A percentile compares a stretch with the other conserved stretches of the same genome.
phyloP scores from a whole-genome alignment of 2,888 invertebrate species.

The Apocheima hispidaria region DNA sequence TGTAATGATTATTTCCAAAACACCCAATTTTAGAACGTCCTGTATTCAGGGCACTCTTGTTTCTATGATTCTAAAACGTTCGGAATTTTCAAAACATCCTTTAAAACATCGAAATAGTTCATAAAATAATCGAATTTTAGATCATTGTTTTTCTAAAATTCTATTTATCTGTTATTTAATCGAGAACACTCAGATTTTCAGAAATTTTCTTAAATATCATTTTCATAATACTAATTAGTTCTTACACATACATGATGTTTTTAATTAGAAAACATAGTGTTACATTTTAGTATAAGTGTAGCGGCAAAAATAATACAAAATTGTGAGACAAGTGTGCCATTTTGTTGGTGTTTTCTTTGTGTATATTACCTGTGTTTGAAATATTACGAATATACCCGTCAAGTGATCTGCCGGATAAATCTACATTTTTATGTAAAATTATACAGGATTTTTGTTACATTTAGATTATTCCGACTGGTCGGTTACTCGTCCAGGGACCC shows the following conservation, averaged over 20 bases:
- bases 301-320: conserved; percentile 76
- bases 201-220: no score
- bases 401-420: background rate
- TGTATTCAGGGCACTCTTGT: conserved; percentile 3
- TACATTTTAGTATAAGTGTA: conserved; percentile 39
- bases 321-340: conserved; percentile 74
- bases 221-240: background rate
- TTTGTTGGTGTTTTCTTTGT: conserved; percentile 62
- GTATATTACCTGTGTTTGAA: conserved; percentile 43
- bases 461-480: background rate
- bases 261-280: background rate
- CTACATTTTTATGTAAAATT: background rate
- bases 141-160: background rate
- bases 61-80: background rate
- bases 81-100: background rate
- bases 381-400: conserved; percentile 45
- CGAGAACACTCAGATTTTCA: no score
- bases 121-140: background rate
- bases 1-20: conserved; percentile 19
- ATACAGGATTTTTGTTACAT: background rate
- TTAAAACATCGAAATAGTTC: background rate
- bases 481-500: background rate
- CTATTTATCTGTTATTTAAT: no score
- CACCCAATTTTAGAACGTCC: conserved; percentile 3
- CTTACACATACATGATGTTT: no score